Conservation (phyloP, 2,113 vertebrate genomes). For the Trogon surrucura region DNA sequence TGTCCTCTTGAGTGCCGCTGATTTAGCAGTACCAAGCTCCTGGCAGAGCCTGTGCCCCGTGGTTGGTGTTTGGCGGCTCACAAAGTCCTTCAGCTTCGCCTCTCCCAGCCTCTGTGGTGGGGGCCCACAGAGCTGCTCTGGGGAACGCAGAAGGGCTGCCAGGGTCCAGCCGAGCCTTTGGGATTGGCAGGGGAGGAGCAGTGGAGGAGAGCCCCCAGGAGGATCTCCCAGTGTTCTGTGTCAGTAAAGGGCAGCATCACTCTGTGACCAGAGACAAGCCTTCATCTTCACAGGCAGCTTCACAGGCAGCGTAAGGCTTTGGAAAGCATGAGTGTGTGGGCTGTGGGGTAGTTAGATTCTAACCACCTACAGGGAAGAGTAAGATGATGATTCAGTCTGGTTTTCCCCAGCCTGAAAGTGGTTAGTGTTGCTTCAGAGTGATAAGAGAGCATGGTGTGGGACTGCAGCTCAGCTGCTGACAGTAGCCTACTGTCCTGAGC, state of each 20-base stretch:
- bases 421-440: background rate
- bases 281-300: background rate
- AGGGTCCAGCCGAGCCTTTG: background rate
- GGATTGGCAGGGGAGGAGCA: background rate
- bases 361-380: background rate
- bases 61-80: background rate
- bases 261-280: too few species aligned
- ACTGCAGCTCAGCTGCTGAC: background rate
- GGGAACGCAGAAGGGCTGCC: background rate
- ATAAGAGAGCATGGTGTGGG: fast-evolving
- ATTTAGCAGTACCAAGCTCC: fast-evolving
- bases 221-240: fast-evolving
- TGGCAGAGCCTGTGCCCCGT: background rate
- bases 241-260: fast-evolving
- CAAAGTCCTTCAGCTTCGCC: background rate
- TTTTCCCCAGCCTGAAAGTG: background rate
- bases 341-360: background rate
- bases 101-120: background rate
- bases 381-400: background rate
- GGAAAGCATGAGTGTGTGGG: fast-evolving
- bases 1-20: fast-evolving
- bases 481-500: background rate
- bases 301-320: background rate
- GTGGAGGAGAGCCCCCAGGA: fast-evolving
- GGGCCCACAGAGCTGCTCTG: background rate